Evolutionary conservation across 2,797 vertebrate species (phyloP).

Genomic region (Sebastes glaucus): DNA sequence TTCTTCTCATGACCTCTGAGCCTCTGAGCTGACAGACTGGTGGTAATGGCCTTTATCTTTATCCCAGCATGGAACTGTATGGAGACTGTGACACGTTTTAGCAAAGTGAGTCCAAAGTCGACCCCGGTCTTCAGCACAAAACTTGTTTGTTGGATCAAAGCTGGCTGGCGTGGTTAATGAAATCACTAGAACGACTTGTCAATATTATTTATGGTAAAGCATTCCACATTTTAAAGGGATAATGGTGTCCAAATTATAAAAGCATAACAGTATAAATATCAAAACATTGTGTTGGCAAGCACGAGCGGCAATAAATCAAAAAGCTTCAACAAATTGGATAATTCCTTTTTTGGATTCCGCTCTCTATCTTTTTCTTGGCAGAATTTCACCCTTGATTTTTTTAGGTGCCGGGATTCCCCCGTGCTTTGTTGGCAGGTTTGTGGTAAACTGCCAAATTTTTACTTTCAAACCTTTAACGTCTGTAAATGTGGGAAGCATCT

Average conservation of each 20-base stretch:
- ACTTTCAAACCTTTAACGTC: constrained; percentile 24
- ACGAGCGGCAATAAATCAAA: constrained; percentile 51
- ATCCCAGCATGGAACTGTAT: constrained; percentile 1
- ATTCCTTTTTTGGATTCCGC: constrained; percentile 52
- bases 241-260: constrained; percentile 9
- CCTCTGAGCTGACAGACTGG: constrained; percentile 17
- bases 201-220: neutral
- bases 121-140: neutral
- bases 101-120: constrained; percentile 21
- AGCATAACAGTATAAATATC: constrained; percentile 14
- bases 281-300: constrained; percentile 45
- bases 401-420: constrained; percentile 43
- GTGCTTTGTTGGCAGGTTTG: constrained; percentile 37
- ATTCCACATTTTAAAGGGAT: neutral
- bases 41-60: constrained; percentile 27
- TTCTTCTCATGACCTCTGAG: constrained; percentile 36
- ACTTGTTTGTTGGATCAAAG: neutral
- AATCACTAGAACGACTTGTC: neutral
- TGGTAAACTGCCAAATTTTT: constrained; percentile 39
- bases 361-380: constrained; percentile 52
- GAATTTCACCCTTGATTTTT: constrained; percentile 16
- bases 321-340: constrained; percentile 59
- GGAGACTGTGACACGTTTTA: constrained; percentile 1
- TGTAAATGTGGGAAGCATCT: constrained; percentile 22
- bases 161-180: neutral